phyloP scores from a whole-genome alignment of 2,888 invertebrate species.

The Caenorhabditis sp. region DNA sequence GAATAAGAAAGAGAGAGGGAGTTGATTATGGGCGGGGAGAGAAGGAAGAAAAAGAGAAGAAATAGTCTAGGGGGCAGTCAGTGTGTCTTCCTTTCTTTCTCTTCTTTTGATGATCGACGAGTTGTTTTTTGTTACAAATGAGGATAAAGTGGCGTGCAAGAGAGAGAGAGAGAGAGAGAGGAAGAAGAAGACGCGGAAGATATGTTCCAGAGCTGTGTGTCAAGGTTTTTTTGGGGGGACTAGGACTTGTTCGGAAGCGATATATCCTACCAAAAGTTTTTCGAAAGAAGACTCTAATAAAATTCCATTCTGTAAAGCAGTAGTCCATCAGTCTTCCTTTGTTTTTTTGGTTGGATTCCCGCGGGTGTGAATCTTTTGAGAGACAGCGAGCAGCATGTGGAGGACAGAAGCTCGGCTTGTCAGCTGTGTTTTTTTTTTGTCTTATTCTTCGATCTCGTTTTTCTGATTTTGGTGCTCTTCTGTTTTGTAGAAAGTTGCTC shows the following conservation, averaged over 20 bases:
- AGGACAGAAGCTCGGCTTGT: slow-evolving; percentile 22
- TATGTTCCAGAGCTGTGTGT: background rate
- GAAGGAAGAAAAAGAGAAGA: background rate
- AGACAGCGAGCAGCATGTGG: background rate
- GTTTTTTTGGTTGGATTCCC: slow-evolving; percentile 40
- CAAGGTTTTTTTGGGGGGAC: background rate
- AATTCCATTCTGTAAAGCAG: slow-evolving; percentile 18
- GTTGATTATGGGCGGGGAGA: slow-evolving; percentile 50
- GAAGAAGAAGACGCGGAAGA: background rate
- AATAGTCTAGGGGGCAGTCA: background rate
- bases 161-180: too few species aligned
- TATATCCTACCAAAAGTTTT: too few species aligned
- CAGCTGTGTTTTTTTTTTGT: slow-evolving; percentile 49
- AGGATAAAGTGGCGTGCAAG: slow-evolving; percentile 22
- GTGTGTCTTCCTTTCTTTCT: slow-evolving; percentile 1
- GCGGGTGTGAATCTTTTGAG: slow-evolving; percentile 45
- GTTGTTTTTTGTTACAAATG: slow-evolving; percentile 44
- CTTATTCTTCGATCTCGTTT: slow-evolving; percentile 21
- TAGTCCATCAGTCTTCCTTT: slow-evolving; percentile 18
- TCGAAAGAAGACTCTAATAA: too few species aligned
- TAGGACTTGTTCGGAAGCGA: background rate
- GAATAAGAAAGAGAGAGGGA: slow-evolving; percentile 18
- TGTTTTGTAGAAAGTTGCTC: too few species aligned
- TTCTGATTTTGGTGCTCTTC: background rate
- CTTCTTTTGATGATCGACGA: slow-evolving; percentile 44